phyloP scores from a whole-genome alignment of 2,888 invertebrate species.

The Tethea ocularis region DNA sequence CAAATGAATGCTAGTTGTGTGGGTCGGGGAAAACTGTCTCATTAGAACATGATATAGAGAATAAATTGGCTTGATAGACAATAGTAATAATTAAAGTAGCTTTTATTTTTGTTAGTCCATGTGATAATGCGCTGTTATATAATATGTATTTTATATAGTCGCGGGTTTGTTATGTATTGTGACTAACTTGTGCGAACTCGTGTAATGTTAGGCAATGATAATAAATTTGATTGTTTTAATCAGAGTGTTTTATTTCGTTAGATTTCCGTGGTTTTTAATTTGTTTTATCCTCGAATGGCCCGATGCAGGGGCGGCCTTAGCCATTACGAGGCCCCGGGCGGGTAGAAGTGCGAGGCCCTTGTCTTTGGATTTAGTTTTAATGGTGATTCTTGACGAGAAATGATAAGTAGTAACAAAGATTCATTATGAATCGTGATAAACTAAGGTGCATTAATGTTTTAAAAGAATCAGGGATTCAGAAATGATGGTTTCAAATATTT shows the following conservation, averaged over 20 bases:
- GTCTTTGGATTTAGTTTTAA: too few species aligned
- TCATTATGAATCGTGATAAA: too few species aligned
- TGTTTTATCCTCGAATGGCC: too few species aligned
- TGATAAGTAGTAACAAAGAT: too few species aligned
- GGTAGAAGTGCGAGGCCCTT: too few species aligned
- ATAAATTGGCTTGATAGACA: not conserved
- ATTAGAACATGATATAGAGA: not conserved
- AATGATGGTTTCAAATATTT: too few species aligned
- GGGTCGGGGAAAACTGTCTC: not conserved
- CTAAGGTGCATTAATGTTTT: too few species aligned
- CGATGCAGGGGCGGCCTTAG: too few species aligned
- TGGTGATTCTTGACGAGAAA: too few species aligned
- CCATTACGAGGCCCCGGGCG: too few species aligned
- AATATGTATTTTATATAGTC: conserved; percentile 51
- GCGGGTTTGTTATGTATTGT: conserved; percentile 49
- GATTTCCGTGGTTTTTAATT: too few species aligned
- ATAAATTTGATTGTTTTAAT: conserved; percentile 47
- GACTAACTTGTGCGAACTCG: conserved; percentile 47
- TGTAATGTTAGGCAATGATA: conserved; percentile 42
- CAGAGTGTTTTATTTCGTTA: conserved; percentile 23
- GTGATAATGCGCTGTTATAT: conserved; percentile 49
- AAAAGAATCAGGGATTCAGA: too few species aligned
- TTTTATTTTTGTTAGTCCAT: conserved; percentile 23
- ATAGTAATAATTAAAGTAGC: not conserved
- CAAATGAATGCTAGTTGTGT: not conserved